phyloP scores from a whole-genome alignment of 2,888 invertebrate genomes.

The Synergus gifuensis region DNA sequence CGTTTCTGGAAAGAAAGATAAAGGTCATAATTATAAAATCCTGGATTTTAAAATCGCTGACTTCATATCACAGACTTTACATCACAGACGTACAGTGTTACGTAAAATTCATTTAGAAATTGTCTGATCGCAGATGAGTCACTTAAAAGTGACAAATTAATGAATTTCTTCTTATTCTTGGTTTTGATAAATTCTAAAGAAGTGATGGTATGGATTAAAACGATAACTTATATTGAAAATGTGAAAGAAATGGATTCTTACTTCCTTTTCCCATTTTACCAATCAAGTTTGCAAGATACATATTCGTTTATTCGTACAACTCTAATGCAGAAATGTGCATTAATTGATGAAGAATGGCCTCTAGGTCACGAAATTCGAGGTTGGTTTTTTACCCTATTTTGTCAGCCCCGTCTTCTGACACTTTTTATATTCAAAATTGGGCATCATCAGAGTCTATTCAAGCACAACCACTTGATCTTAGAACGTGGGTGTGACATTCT shows the following conservation, averaged over 20 bases:
- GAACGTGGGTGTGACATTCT: neutral
- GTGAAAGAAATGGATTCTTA: too few species aligned
- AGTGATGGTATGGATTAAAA: neutral
- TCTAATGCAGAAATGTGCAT: neutral
- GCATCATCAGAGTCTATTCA: neutral
- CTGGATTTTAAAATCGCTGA: neutral
- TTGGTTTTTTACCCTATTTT: neutral
- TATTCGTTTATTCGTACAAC: neutral
- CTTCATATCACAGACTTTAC: neutral
- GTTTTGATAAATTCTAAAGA: neutral
- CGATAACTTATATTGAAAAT: too few species aligned
- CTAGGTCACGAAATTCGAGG: neutral
- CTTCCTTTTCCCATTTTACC: too few species aligned
- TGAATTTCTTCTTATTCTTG: neutral
- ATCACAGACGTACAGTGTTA: neutral
- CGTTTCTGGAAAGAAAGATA: neutral
- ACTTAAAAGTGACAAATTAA: neutral
- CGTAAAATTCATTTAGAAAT: neutral
- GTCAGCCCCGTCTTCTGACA: neutral
- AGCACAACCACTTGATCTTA: neutral
- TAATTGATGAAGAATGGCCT: neutral
- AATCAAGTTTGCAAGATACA: too few species aligned
- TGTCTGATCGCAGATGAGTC: neutral
- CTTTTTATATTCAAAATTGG: neutral
- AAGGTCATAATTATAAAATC: slow-evolving; percentile 1